phyloP scores from a whole-genome alignment of 2,113 vertebrate genomes.

The Ariopsis seemanni region DNA sequence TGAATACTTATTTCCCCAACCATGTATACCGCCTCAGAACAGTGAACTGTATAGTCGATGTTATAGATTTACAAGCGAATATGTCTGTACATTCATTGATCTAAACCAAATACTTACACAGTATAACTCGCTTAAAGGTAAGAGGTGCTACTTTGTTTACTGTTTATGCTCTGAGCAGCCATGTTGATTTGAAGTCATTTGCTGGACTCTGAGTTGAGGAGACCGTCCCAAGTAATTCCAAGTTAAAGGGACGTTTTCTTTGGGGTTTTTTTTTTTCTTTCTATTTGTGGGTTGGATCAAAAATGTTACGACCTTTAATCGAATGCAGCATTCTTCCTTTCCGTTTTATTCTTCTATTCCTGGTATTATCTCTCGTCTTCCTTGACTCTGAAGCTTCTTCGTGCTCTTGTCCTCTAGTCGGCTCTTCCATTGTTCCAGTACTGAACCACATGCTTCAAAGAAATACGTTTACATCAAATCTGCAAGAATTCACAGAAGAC shows the following conservation, averaged over 20 bases:
- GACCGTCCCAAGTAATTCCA: neutral
- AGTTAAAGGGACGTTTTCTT: neutral
- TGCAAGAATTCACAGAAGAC: conserved; percentile 9
- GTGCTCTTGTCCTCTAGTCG: neutral
- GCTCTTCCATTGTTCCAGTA: neutral
- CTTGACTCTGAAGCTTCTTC: conserved; percentile 12
- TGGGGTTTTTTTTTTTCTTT: neutral
- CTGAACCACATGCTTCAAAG: conserved; percentile 19
- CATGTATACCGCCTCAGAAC: neutral
- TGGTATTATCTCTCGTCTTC: neutral
- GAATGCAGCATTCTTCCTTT: neutral
- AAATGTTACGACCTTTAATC: neutral
- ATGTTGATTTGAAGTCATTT: neutral
- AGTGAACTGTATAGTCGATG: neutral
- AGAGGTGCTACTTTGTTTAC: neutral
- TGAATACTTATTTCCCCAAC: too few species aligned
- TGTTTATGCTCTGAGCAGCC: neutral
- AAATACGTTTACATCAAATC: conserved; percentile 15
- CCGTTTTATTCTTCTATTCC: neutral
- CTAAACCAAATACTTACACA: neutral
- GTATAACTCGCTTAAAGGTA: neutral
- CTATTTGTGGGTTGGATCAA: neutral
- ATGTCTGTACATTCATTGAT: neutral
- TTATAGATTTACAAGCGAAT: neutral
- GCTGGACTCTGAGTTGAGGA: neutral